These are phyloP conservation scores for Verasper variegatus DNA, from an alignment of 2,113 vertebrate species.

Conservation along the genomic window DNA sequence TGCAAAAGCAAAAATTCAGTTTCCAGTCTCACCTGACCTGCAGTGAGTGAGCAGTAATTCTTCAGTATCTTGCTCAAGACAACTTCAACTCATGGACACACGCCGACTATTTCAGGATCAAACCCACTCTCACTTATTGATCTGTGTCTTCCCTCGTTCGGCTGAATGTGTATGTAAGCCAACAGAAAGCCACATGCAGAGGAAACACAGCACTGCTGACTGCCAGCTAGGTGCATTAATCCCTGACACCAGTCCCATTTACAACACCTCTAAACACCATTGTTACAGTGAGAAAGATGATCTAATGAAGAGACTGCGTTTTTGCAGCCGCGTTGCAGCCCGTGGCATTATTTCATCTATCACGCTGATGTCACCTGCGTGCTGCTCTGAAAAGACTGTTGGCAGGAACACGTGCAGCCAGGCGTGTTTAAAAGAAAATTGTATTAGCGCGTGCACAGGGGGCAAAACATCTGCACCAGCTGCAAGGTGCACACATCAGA, in stretches of 20 bases:
- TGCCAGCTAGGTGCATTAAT: constrained; percentile 45
- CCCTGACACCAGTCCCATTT: constrained; percentile 38
- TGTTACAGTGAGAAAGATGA: constrained; percentile 47
- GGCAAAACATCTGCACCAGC: constrained; percentile 59
- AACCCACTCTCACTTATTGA: constrained; percentile 55
- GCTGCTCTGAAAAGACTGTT: constrained; percentile 61
- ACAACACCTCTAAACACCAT: constrained; percentile 52
- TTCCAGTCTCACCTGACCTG: not conserved
- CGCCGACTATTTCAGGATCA: constrained; percentile 29
- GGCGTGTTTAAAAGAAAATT: constrained; percentile 48
- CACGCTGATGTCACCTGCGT: constrained; percentile 58
- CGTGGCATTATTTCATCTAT: constrained; percentile 61
- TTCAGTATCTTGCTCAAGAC: not conserved
- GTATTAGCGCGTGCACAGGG: constrained; percentile 39
- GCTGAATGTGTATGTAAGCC: constrained; percentile 20
- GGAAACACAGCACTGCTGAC: constrained; percentile 24
- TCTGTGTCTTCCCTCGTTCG: constrained; percentile 26
- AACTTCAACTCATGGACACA: constrained; percentile 12
- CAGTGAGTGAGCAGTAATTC: not conserved
- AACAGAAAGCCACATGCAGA: constrained; percentile 4
- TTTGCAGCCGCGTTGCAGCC: not conserved
- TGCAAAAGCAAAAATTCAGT: too few species aligned
- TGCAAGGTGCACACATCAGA: constrained; percentile 39
- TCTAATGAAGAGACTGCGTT: constrained; percentile 60
- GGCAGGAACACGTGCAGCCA: constrained; percentile 39